A percentile compares a stretch with the other conserved stretches of the same genome.
Evolutionary conservation across 2,888 invertebrate species (phyloP).

Genomic region (Pachymerium ferrugineum): DNA sequence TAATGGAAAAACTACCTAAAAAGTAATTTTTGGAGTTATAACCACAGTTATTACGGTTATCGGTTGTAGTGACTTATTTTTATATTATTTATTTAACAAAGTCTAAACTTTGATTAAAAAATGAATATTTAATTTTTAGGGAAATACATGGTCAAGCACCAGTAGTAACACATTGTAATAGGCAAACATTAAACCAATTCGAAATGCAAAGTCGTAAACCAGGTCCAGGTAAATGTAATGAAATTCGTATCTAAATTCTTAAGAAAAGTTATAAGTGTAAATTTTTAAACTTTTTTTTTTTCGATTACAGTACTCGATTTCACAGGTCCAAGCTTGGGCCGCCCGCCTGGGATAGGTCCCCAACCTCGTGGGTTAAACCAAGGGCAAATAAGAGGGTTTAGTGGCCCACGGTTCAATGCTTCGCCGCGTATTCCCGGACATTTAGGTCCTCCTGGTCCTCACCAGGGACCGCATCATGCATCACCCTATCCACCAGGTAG

Average conservation of each 20-base stretch:
- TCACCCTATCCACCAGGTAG: conserved; percentile 39
- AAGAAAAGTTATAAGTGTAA: background rate
- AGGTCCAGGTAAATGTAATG: conserved; percentile 33
- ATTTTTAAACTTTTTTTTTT: background rate
- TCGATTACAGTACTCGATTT: background rate
- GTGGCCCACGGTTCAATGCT: conserved; percentile 38
- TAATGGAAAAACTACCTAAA: conserved; percentile 90
- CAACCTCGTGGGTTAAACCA: conserved; percentile 32
- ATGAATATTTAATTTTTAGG: conserved; percentile 34
- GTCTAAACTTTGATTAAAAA: background rate
- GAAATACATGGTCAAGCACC: conserved; percentile 94
- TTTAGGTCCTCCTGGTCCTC: conserved; percentile 43
- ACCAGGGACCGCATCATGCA: conserved; percentile 40
- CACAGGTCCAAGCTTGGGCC: background rate
- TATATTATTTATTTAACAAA: too few relatives aligned
- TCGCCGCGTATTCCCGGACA: conserved; percentile 40
- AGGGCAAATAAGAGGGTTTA: conserved; percentile 33
- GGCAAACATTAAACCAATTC: conserved; percentile 68
- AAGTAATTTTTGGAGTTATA: conserved; percentile 49
- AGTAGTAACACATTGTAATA: conserved; percentile 89
- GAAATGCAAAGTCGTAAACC: conserved; percentile 48
- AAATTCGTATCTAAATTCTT: background rate
- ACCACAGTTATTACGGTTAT: background rate
- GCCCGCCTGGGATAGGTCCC: conserved; percentile 43
- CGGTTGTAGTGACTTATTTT: too few relatives aligned